Evolutionary conservation across 1,140 invertebrate species (phyloP).

Genomic region (Drosophila jambulina): DNA sequence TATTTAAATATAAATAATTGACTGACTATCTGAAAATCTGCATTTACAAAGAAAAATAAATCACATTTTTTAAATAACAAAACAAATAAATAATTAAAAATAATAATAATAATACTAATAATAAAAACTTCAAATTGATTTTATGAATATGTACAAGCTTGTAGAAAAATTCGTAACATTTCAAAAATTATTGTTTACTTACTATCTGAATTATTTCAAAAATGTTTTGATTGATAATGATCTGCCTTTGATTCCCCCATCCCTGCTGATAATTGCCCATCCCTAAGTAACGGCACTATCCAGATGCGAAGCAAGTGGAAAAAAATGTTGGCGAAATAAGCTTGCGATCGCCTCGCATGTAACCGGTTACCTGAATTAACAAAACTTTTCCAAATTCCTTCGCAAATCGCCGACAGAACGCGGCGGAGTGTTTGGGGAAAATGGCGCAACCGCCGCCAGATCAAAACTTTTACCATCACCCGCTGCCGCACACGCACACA

Average conservation of each 20-base stretch:
- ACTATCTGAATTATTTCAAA: no score
- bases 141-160: no score
- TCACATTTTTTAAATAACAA: no score
- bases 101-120: no score
- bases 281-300: constrained; percentile 55
- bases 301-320: constrained; percentile 52
- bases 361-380: constrained; percentile 64
- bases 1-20: neutral
- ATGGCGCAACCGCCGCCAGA: constrained; percentile 82
- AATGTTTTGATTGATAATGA: neutral
- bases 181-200: no score
- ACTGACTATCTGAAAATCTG: no score
- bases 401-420: constrained; percentile 2
- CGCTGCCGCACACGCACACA: constrained; percentile 68
- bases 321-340: constrained; percentile 75
- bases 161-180: no score
- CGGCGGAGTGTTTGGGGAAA: constrained; percentile 57
- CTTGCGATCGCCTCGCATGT: constrained; percentile 58
- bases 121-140: no score
- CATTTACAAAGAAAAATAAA: neutral
- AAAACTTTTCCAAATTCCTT: constrained; percentile 4
- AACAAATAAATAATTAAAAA: no score
- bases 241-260: neutral
- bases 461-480: constrained; percentile 79
- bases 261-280: neutral